These are phyloP conservation scores for Fulmarus glacialis DNA, from an alignment of 2,113 vertebrate genomes.

Conservation along the genomic window DNA sequence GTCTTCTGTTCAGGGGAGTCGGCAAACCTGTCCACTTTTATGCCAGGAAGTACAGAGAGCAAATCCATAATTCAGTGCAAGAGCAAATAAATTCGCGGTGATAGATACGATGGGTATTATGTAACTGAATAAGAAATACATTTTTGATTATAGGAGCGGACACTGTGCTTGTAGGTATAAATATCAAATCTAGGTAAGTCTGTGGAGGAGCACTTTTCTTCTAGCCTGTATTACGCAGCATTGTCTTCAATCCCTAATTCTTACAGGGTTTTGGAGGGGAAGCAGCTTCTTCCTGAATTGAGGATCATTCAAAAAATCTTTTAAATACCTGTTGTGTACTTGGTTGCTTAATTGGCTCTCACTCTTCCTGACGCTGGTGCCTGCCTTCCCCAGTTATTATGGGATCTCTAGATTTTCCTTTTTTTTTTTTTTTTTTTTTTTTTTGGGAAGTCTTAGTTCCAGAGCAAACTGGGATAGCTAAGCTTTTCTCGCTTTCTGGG, in stretches of 20 bases:
- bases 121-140: conserved; percentile 71
- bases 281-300: conserved; percentile 37
- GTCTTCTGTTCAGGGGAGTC: not conserved
- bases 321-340: conserved; percentile 61
- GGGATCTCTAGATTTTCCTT: not conserved
- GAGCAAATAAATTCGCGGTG: conserved; percentile 56
- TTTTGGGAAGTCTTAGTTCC: not conserved
- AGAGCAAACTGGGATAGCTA: not conserved
- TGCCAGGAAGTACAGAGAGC: not conserved
- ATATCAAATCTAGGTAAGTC: conserved; percentile 48
- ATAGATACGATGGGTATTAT: conserved; percentile 35
- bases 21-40: conserved; percentile 4
- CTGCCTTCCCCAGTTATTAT: not conserved
- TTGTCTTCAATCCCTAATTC: conserved; percentile 46
- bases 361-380: not conserved
- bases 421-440: not conserved
- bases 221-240: not conserved
- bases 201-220: conserved; percentile 15
- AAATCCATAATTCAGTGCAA: conserved; percentile 65
- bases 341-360: conserved; percentile 27
- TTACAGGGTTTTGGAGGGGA: conserved; percentile 26
- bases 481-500: not conserved
- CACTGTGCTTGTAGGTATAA: conserved; percentile 19
- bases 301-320: conserved; percentile 17
- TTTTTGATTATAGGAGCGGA: conserved; percentile 27